Percentiles rank a stretch among this genome's conserved stretches.
phyloP scores from a whole-genome alignment of 2,797 vertebrate genomes.

The Molothrus aeneus region DNA sequence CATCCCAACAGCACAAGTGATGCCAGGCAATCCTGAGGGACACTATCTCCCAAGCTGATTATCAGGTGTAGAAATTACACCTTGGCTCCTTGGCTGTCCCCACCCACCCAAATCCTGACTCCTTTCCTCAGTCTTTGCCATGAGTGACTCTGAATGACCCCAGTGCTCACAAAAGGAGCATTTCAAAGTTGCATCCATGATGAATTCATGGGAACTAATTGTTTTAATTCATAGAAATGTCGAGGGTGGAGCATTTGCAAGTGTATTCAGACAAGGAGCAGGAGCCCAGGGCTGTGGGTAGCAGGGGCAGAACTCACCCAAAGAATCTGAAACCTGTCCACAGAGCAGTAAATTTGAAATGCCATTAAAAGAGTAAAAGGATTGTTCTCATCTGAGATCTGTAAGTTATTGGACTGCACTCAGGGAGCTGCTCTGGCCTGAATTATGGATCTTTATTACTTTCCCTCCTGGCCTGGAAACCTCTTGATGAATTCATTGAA shows the following conservation, averaged over 20 bases:
- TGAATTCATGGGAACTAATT: conserved; percentile 10
- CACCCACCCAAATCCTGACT: not conserved
- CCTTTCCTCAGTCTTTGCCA: not conserved
- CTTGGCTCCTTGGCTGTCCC: not conserved
- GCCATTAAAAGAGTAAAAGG: not conserved
- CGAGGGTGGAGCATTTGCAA: not conserved
- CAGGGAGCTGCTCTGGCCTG: not conserved
- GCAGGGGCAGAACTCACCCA: not conserved
- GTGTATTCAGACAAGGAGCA: not conserved
- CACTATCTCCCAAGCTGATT: not conserved
- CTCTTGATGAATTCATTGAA: not conserved
- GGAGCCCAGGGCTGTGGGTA: not conserved
- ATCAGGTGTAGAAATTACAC: not conserved
- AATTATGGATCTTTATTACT: not conserved
- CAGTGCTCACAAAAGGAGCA: not conserved
- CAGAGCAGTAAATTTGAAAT: not conserved
- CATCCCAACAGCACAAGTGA: not conserved
- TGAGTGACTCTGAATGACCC: not conserved
- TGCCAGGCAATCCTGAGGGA: not conserved
- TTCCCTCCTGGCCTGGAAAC: not conserved
- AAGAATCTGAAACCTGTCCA: not conserved
- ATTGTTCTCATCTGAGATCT: not conserved
- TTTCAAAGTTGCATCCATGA: not conserved
- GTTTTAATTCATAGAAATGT: not conserved
- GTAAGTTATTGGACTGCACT: not conserved